A percentile compares a stretch with the other conserved stretches of the same genome.
Conservation (phyloP, 2,888 invertebrate genomes). For the Poecilobothrus nobilitatus region DNA sequence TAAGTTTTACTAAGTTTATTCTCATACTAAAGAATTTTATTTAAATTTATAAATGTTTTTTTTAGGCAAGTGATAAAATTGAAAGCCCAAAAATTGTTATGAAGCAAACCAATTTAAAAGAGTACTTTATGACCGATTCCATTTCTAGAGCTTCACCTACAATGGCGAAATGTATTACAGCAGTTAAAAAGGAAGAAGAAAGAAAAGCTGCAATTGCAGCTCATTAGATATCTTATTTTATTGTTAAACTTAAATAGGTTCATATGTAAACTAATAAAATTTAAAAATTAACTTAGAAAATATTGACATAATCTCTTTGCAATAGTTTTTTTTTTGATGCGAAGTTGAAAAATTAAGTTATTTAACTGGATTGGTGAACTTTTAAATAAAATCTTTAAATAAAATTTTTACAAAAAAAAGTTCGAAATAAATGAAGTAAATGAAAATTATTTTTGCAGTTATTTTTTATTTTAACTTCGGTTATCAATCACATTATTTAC, state of each 20-base stretch:
- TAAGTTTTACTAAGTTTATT: neutral
- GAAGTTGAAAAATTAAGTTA: neutral
- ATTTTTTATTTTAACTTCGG: neutral
- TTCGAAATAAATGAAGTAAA: neutral
- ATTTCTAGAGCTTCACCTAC: slow-evolving; percentile 94
- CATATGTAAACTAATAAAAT: too few relatives aligned
- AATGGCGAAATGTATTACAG: slow-evolving; percentile 97
- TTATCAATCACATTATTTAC: neutral
- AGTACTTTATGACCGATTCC: slow-evolving; percentile 91
- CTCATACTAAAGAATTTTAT: too few relatives aligned
- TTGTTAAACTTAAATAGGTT: too few relatives aligned
- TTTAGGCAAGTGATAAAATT: slow-evolving; percentile 43
- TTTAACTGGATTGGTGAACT: neutral
- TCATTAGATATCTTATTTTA: too few relatives aligned
- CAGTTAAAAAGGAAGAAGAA: slow-evolving; percentile 57
- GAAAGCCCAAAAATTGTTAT: slow-evolving; percentile 57
- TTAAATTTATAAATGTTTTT: neutral
- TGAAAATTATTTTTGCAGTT: neutral
- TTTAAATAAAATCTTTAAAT: neutral
- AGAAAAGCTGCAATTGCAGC: neutral
- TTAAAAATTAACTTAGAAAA: too few relatives aligned
- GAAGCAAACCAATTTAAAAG: slow-evolving; percentile 67
- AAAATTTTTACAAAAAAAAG: neutral
- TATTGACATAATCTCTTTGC: too few relatives aligned
- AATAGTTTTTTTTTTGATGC: neutral